phyloP scores from a whole-genome alignment of 2,797 vertebrate genomes.

The Miichthys miiuy region DNA sequence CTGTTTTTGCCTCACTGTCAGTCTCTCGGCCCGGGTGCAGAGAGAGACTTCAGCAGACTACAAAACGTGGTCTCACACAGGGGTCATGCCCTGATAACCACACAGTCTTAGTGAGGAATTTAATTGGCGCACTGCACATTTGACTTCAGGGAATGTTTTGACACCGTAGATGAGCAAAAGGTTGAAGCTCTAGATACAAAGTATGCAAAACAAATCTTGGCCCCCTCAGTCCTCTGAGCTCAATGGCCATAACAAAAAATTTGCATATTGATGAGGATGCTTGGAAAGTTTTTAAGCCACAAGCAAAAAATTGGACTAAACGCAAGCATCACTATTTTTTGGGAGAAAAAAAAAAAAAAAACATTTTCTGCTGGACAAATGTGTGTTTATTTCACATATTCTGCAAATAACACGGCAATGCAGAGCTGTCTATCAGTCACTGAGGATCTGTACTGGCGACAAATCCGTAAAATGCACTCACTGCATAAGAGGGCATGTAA shows the following conservation, averaged over 20 bases:
- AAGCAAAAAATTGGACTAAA: slow-evolving; percentile 21
- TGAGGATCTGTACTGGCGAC: slow-evolving; percentile 17
- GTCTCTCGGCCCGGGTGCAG: slow-evolving; percentile 51
- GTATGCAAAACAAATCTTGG: slow-evolving; percentile 46
- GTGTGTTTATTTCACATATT: slow-evolving; percentile 13
- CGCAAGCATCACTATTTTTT: slow-evolving; percentile 4
- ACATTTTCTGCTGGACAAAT: slow-evolving; percentile 2
- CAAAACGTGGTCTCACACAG: slow-evolving; percentile 62
- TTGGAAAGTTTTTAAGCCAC: slow-evolving; percentile 34
- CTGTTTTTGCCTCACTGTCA: slow-evolving; percentile 58
- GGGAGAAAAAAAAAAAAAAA: neutral
- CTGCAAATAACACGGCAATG: slow-evolving; percentile 12
- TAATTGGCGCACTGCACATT: slow-evolving; percentile 77
- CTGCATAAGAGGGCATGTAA: slow-evolving; percentile 37
- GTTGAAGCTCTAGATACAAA: slow-evolving; percentile 55
- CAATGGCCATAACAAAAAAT: slow-evolving; percentile 51
- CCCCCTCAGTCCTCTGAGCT: slow-evolving; percentile 60
- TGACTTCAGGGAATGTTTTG: slow-evolving; percentile 72
- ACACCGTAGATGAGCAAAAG: slow-evolving; percentile 64
- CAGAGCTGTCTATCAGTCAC: slow-evolving; percentile 11
- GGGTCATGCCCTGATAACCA: slow-evolving; percentile 76
- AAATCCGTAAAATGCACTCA: slow-evolving; percentile 35
- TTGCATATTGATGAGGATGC: slow-evolving; percentile 56
- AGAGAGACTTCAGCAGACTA: slow-evolving; percentile 65
- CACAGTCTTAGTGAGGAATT: slow-evolving; percentile 66